Evolutionary conservation across 2,797 vertebrate genomes (phyloP).

Genomic region (Myotis planiceps): DNA sequence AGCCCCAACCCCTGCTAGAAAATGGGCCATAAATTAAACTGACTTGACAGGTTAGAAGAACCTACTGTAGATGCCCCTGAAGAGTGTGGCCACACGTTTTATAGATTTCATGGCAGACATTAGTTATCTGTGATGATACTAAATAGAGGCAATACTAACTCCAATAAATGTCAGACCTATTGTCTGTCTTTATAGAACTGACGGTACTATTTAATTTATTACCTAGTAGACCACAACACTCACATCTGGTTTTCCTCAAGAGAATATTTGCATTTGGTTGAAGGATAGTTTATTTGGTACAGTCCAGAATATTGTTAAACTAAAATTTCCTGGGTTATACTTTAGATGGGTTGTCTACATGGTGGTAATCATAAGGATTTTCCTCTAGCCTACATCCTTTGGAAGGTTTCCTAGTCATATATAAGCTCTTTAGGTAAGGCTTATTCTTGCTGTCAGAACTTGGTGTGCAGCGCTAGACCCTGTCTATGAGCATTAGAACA

Average conservation of each 20-base stretch:
- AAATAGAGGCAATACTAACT: slow-evolving; percentile 37
- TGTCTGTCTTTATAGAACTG: not conserved
- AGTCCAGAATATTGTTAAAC: not conserved
- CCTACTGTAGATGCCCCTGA: not conserved
- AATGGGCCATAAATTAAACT: slow-evolving; percentile 24
- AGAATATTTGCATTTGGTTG: slow-evolving; percentile 30
- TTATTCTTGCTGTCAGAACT: not conserved
- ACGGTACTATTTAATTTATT: slow-evolving; percentile 2
- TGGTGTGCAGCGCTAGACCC: not conserved
- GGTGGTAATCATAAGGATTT: slow-evolving; percentile 21
- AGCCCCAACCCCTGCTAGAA: not conserved
- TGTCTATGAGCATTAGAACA: not conserved
- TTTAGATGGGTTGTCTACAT: slow-evolving; percentile 34
- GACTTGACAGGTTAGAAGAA: not conserved
- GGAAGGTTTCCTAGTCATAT: slow-evolving; percentile 8
- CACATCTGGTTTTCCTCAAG: not conserved
- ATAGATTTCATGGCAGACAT: not conserved
- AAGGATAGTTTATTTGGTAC: slow-evolving; percentile 7
- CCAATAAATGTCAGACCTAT: not conserved
- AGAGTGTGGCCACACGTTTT: not conserved
- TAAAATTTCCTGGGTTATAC: not conserved
- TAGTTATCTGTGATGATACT: slow-evolving; percentile 20
- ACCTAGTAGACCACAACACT: not conserved
- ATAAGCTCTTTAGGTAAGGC: slow-evolving; percentile 14
- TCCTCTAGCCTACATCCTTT: slow-evolving; percentile 41